phyloP scores from a whole-genome alignment of 2,113 vertebrate genomes.

The Burhinus bistriatus region DNA sequence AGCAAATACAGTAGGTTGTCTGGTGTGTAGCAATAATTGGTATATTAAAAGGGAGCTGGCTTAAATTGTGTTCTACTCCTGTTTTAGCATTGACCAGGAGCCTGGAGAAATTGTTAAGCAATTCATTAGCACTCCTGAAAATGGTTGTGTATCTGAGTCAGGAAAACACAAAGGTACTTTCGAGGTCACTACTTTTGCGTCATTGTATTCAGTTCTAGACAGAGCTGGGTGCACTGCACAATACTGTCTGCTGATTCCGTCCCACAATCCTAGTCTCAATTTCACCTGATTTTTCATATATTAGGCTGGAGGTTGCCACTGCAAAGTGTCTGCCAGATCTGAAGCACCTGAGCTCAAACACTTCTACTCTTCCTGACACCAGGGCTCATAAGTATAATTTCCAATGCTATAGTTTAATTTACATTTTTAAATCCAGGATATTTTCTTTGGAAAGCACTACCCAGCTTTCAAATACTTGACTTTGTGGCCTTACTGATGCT shows the following conservation, averaged over 20 bases:
- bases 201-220: constrained; percentile 3
- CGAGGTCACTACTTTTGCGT: not conserved
- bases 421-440: not conserved
- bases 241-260: not conserved
- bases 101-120: not conserved
- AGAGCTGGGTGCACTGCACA: constrained; percentile 1
- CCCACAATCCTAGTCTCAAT: constrained; percentile 2
- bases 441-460: constrained; percentile 20
- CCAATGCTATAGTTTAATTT: not conserved
- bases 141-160: not conserved
- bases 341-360: not conserved
- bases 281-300: not conserved
- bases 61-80: not conserved
- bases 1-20: accelerated
- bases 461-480: constrained; percentile 13
- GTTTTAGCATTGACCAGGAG: not conserved
- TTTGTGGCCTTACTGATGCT: not conserved
- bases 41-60: not conserved
- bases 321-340: not conserved
- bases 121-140: constrained; percentile 5
- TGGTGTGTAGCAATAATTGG: not conserved
- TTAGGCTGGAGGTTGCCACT: not conserved
- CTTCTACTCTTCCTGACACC: not conserved
- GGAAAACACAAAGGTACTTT: constrained; percentile 22
- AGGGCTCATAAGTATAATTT: not conserved